phyloP scores from a whole-genome alignment of 2,888 invertebrate genomes.

The Eupithecia centaureata region DNA sequence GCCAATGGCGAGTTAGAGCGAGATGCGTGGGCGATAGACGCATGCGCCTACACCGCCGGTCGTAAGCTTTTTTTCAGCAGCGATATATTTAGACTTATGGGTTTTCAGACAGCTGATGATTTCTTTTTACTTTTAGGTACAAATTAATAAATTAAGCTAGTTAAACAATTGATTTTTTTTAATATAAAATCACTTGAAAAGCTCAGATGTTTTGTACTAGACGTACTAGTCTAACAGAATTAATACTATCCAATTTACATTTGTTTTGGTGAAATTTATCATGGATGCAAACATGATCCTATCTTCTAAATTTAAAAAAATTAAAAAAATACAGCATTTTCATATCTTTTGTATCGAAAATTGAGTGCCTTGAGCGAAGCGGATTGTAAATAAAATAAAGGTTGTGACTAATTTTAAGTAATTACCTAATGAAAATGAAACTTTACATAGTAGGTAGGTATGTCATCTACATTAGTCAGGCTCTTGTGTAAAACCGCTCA shows the following conservation, averaged over 20 bases:
- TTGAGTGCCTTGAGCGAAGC: neutral
- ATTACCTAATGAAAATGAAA: neutral
- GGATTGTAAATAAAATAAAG: constrained; percentile 1
- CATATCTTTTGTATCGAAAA: neutral
- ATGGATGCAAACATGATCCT: neutral
- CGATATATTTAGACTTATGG: constrained; percentile 55
- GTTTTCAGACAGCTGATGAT: constrained; percentile 45
- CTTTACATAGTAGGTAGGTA: neutral
- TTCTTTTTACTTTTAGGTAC: neutral
- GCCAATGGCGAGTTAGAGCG: constrained; percentile 71
- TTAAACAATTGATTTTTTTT: neutral
- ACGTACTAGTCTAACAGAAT: neutral
- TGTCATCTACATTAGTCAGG: no score
- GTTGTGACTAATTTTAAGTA: neutral
- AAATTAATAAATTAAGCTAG: neutral
- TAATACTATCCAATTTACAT: neutral
- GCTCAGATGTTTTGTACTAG: neutral
- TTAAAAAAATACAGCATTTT: neutral
- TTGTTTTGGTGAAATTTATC: neutral
- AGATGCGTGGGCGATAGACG: constrained; percentile 63
- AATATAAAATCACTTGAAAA: neutral
- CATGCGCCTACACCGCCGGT: constrained; percentile 58
- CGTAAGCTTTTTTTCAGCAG: constrained; percentile 56
- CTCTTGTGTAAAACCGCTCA: neutral
- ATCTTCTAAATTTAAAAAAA: neutral